phyloP scores from a whole-genome alignment of 2,888 invertebrate species.

The Campoplex capitator region DNA sequence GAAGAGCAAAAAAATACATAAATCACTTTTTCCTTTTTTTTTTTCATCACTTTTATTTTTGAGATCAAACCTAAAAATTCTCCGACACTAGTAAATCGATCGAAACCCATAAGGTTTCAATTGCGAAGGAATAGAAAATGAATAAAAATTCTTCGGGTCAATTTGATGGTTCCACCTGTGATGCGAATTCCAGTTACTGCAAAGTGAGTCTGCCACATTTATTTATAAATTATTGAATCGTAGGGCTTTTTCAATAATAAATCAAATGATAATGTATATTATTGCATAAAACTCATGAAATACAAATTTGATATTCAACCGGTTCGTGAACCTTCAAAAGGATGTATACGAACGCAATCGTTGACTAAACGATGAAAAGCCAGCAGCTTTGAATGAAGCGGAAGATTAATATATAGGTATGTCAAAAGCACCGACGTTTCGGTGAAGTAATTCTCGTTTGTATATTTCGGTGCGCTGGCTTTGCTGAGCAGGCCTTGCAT shows the following conservation, averaged over 20 bases:
- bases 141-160: neutral
- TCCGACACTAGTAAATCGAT: constrained; percentile 17
- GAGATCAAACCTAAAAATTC: constrained; percentile 34
- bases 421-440: constrained; percentile 1
- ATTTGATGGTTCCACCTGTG: neutral
- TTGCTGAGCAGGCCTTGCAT: neutral
- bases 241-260: neutral
- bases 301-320: neutral
- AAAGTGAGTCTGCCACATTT: neutral
- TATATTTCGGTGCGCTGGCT: neutral
- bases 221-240: neutral
- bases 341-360: neutral
- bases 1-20: constrained; percentile 36
- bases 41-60: constrained; percentile 15
- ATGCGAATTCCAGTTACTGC: neutral
- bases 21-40: constrained; percentile 57
- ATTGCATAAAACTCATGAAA: neutral
- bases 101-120: neutral
- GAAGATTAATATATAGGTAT: neutral
- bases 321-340: neutral
- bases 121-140: neutral
- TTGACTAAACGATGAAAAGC: neutral
- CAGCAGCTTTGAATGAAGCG: neutral
- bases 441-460: neutral
- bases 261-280: neutral